Conservation (phyloP, 2,888 invertebrate genomes). For the Thera britannica region DNA sequence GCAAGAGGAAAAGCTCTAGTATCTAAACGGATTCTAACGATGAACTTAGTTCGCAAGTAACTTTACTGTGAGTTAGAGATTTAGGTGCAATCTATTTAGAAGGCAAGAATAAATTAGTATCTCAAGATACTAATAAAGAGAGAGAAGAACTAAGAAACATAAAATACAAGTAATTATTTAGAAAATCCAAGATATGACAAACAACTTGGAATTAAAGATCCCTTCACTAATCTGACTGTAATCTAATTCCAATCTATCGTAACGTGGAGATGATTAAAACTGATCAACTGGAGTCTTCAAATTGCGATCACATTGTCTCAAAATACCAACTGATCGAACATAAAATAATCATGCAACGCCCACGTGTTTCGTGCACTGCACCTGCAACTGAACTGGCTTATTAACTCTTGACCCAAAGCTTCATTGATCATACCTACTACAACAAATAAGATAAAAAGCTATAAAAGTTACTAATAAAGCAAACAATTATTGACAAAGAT, state of each 20-base stretch:
- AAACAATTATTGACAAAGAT: not conserved
- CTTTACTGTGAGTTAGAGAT: not conserved
- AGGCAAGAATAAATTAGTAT: not conserved
- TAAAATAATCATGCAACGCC: not conserved
- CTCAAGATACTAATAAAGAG: not conserved
- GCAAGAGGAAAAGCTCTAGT: not conserved
- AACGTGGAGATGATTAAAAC: no score
- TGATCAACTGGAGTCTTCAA: not conserved
- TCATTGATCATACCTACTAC: conserved; percentile 1
- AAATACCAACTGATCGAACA: conserved; percentile 1
- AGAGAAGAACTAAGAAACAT: no score
- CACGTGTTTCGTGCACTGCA: conserved; percentile 10
- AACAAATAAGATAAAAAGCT: not conserved
- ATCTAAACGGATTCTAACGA: not conserved
- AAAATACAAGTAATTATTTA: no score
- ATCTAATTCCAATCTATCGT: no score
- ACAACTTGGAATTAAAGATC: no score
- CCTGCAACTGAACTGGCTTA: conserved; percentile 13
- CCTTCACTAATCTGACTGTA: no score
- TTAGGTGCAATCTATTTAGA: not conserved
- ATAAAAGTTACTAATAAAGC: not conserved
- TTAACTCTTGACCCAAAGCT: conserved; percentile 15
- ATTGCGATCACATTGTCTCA: not conserved
- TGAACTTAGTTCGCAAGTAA: not conserved
- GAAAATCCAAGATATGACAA: no score